Conservation (phyloP, 2,797 vertebrate genomes). For the Oophaga sylvatica region DNA sequence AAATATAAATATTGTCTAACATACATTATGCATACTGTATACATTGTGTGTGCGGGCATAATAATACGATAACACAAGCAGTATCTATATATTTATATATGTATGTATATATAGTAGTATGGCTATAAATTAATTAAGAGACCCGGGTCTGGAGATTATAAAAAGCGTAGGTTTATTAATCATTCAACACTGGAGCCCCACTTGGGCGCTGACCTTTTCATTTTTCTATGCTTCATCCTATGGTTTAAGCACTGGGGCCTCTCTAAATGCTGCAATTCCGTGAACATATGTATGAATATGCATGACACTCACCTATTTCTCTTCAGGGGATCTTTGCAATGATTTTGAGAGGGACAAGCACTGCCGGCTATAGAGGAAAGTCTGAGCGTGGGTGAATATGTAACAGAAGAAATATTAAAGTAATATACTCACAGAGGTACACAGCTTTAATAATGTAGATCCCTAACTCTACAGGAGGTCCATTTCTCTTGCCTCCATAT, state of each 20-base stretch:
- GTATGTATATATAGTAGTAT: conserved; percentile 1
- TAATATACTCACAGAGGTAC: conserved; percentile 11
- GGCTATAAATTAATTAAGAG: conserved; percentile 30
- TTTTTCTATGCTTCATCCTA: conserved; percentile 40
- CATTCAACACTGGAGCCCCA: conserved; percentile 40
- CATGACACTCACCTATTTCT: conserved; percentile 43
- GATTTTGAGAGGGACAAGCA: conserved; percentile 7
- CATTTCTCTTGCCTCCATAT: neutral
- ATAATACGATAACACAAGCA: neutral
- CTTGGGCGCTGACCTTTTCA: conserved; percentile 52
- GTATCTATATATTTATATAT: neutral
- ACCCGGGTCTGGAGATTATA: conserved; percentile 16
- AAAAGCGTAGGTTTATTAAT: conserved; percentile 47
- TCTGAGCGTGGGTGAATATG: conserved; percentile 14
- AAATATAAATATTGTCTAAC: neutral
- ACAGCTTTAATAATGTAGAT: conserved; percentile 22
- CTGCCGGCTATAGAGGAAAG: neutral
- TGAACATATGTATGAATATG: conserved; percentile 39
- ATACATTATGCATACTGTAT: neutral
- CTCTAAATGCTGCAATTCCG: conserved; percentile 37
- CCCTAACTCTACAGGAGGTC: neutral
- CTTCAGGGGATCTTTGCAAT: conserved; percentile 36
- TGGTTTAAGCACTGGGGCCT: conserved; percentile 43
- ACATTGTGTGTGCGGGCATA: neutral
- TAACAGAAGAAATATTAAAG: neutral